Evolutionary conservation across 2,888 invertebrate species (phyloP).

Genomic region (Dicyrtoma fusca): DNA sequence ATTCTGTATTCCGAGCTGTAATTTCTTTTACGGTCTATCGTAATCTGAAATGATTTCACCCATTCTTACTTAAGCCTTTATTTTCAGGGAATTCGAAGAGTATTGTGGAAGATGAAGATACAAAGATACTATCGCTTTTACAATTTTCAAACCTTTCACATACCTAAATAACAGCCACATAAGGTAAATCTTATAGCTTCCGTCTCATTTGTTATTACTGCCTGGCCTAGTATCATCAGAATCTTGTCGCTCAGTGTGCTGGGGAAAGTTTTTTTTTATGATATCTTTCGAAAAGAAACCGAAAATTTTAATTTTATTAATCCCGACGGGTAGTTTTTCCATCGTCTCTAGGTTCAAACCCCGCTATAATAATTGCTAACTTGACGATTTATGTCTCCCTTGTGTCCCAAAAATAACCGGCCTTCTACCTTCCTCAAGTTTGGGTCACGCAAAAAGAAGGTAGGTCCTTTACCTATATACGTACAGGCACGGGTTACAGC

Average conservation of each 20-base stretch:
- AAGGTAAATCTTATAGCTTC: too few species aligned
- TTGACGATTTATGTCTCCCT: constrained; percentile 2
- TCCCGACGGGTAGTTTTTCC: constrained; percentile 25
- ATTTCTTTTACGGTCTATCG: too few species aligned
- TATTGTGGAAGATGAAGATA: too few species aligned
- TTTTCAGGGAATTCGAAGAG: too few species aligned
- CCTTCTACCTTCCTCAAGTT: constrained; percentile 2
- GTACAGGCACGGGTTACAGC: too few species aligned
- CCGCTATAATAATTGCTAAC: constrained; percentile 16
- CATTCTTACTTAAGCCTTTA: too few species aligned
- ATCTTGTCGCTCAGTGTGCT: not conserved
- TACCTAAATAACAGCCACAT: not conserved
- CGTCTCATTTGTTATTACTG: not conserved
- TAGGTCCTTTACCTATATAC: not conserved
- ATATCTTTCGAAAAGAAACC: constrained; percentile 5
- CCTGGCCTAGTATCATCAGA: not conserved
- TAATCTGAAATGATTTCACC: too few species aligned
- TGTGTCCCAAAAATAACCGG: constrained; percentile 9
- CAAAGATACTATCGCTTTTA: too few species aligned
- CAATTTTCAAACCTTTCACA: constrained; percentile 9
- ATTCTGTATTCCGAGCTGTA: too few species aligned
- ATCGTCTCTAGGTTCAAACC: constrained; percentile 9
- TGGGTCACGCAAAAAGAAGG: not conserved
- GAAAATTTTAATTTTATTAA: constrained; percentile 16
- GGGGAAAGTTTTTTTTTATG: constrained; percentile 5